Evolutionary conservation across 2,797 vertebrate species (phyloP), one percentile per base, ranked within the genome.

Genomic region (Crocidura indochinensis): DNA sequence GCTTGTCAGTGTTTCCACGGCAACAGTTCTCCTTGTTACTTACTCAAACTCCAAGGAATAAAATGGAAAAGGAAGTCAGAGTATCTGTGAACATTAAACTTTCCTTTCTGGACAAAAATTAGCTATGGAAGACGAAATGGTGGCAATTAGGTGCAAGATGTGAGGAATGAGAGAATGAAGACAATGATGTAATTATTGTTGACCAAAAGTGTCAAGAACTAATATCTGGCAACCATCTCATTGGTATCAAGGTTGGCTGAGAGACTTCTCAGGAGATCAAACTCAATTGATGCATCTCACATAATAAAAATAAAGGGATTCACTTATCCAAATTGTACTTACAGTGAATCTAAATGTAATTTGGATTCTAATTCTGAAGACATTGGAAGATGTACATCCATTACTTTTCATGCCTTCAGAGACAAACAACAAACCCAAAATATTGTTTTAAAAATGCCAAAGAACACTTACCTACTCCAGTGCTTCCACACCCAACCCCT

Each of bases 1-100:
- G 38, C 90, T 71, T 90, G 82, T 74, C 81, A 51, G 8, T 0
- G 64, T 96, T 86, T 91, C 94, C 92, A 95, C 90, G 91, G 94
- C 83, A 83, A 95, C 94, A 0, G 29, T 44, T 77, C 65, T 19
- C 64, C 56, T 84, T 1, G 29, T 91, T 92, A 88, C 87, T 94
- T 87, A 75, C 53, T 87, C 75, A 88, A 77, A 90, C 82, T 93
- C 89, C 56, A 91, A 91, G 78, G 94, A 38, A 93, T 47, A 79
- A 88, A 94, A 93, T 76, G 69, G 68, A 94, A 94, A 94, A 69
- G 31, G 12, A 95, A 95, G 11, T 69, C 73, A 24, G 12, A 87
- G 67, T 4, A 51, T 79, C 62, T 87, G 84, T 92, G 87, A 87
- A 31, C 27, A 90, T 90, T 87, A 89, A 84, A 47, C 67, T 89